A percentile compares a stretch with the other conserved stretches of the same genome.
These are phyloP conservation scores for Esox lucius DNA, from an alignment of 2,797 vertebrate genomes.

Conservation along the genomic window DNA sequence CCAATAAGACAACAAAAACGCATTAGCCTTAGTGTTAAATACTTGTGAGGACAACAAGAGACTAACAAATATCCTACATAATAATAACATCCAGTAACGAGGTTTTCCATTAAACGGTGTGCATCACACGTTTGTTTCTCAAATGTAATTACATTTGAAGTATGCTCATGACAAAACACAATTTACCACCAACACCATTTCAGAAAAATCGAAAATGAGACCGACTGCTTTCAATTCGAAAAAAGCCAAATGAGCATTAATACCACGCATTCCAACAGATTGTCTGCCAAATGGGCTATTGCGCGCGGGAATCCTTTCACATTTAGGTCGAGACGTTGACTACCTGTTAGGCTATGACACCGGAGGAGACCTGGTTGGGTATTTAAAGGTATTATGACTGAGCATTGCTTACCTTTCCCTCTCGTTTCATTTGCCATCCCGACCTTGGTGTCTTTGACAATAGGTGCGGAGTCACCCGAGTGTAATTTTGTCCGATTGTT, in stretches of 20 bases:
- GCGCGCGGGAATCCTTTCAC: slow-evolving; percentile 24
- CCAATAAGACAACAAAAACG: background rate
- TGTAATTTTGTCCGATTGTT: slow-evolving; percentile 44
- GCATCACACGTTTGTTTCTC: background rate
- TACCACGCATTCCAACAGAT: slow-evolving; percentile 71
- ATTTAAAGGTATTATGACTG: background rate
- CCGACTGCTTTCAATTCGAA: background rate
- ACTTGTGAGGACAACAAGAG: background rate
- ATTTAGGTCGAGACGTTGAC: slow-evolving; percentile 28
- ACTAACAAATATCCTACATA: background rate
- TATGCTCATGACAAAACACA: background rate
- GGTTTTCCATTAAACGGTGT: background rate
- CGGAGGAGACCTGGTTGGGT: background rate
- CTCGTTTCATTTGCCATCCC: slow-evolving; percentile 74
- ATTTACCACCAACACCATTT: background rate
- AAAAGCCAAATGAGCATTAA: background rate
- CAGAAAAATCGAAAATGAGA: background rate
- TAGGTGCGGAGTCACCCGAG: slow-evolving; percentile 31
- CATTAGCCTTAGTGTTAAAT: background rate
- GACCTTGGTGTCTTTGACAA: slow-evolving; percentile 45
- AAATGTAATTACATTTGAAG: background rate
- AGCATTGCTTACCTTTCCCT: slow-evolving; percentile 69
- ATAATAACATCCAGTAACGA: background rate
- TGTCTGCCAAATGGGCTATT: slow-evolving; percentile 5
- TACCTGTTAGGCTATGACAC: slow-evolving; percentile 60